These are phyloP conservation scores for Chaitophorus viminalis DNA, from an alignment of 2,888 invertebrate genomes.

Conservation along the genomic window DNA sequence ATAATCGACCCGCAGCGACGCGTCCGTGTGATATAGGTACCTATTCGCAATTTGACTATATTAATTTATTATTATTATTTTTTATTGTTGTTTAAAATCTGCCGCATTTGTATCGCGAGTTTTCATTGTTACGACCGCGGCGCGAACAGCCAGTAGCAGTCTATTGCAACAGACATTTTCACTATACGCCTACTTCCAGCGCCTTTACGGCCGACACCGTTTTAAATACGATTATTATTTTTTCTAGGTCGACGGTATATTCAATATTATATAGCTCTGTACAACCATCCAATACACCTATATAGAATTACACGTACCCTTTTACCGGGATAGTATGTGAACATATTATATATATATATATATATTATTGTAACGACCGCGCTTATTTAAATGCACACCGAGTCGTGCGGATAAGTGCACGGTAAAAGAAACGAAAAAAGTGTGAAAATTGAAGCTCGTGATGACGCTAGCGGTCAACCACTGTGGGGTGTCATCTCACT, in stretches of 20 bases:
- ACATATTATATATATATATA: neutral
- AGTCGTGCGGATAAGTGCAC: conserved; percentile 52
- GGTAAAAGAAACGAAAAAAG: conserved; percentile 49
- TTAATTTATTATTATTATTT: neutral
- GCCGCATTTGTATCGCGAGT: neutral
- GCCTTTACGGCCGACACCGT: neutral
- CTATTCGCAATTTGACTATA: no score
- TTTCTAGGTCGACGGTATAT: neutral
- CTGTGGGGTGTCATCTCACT: conserved; percentile 54
- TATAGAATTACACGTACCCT: neutral
- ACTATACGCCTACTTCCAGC: neutral
- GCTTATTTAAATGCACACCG: conserved; percentile 37
- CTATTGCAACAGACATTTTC: neutral
- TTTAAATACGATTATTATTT: conserved; percentile 14
- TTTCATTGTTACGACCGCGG: no score
- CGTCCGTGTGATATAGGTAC: neutral
- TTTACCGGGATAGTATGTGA: neutral
- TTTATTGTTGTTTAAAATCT: neutral
- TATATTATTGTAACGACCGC: conserved; percentile 38
- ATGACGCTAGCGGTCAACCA: conserved; percentile 58
- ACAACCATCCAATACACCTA: neutral
- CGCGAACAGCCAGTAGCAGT: no score
- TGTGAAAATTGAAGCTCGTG: conserved; percentile 61
- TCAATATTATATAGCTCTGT: neutral
- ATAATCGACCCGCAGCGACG: neutral